A percentile compares a stretch with the other conserved stretches of the same genome.
These are phyloP conservation scores for Diabrotica undecimpunctata DNA, from an alignment of 1,140 invertebrate species.

Conservation along the genomic window DNA sequence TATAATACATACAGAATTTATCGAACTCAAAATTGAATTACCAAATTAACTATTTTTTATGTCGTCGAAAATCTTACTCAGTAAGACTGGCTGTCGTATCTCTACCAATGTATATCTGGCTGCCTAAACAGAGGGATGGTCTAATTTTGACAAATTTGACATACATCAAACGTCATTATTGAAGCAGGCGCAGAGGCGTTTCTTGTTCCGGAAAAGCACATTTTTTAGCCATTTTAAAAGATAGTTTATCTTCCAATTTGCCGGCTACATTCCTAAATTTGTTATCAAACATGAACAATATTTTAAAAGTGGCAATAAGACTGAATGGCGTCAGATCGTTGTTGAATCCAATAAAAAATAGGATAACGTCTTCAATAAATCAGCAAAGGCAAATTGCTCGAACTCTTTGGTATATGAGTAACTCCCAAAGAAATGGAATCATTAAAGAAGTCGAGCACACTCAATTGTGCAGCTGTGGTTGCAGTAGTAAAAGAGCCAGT, in stretches of 20 bases:
- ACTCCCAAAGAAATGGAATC: conserved; percentile 39
- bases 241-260: neutral
- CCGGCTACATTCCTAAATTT: conserved; percentile 17
- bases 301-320: conserved; percentile 58
- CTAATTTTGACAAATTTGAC: too few species aligned
- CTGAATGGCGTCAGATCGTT: conserved; percentile 51
- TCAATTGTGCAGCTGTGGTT: conserved; percentile 60
- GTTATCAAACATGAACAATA: conserved; percentile 61
- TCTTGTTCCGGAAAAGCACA: conserved; percentile 3
- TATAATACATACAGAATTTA: too few species aligned
- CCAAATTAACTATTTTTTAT: too few species aligned
- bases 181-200: too few species aligned
- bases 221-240: conserved; percentile 14
- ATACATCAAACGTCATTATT: too few species aligned
- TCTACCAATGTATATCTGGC: too few species aligned
- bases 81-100: too few species aligned
- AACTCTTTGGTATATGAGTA: conserved; percentile 66
- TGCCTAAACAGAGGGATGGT: too few species aligned
- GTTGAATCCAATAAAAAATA: conserved; percentile 50
- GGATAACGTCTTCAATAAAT: conserved; percentile 47
- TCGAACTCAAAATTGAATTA: too few species aligned
- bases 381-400: conserved; percentile 59
- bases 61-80: too few species aligned
- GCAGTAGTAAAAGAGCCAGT: conserved; percentile 51
- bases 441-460: conserved; percentile 46